Percentiles rank a stretch among this genome's conserved stretches.
phyloP scores from a whole-genome alignment of 2,888 invertebrate species.

The Branchipolynoe longqiensis region DNA sequence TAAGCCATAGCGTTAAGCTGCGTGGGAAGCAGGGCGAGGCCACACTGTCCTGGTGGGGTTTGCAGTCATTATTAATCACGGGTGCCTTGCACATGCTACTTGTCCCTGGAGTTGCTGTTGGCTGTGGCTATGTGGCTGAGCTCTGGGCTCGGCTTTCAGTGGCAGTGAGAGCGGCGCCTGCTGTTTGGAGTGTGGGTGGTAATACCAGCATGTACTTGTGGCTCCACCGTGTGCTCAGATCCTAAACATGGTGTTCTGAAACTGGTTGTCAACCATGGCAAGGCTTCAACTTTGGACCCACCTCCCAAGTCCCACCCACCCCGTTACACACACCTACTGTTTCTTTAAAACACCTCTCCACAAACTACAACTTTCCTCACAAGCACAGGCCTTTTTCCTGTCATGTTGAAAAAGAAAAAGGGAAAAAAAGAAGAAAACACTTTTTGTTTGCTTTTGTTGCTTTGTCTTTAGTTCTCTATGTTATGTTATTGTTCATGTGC shows the following conservation, averaged over 20 bases:
- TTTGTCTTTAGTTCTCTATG: neutral
- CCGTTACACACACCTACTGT: conserved; percentile 41
- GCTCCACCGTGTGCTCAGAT: conserved; percentile 45
- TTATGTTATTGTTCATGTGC: conserved; percentile 7
- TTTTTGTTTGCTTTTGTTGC: conserved; percentile 41
- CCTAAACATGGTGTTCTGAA: conserved; percentile 27
- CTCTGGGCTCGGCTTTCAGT: conserved; percentile 46
- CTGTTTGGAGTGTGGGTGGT: conserved; percentile 56
- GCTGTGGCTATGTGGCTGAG: conserved; percentile 51
- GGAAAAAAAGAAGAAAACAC: neutral
- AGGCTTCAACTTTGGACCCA: conserved; percentile 56
- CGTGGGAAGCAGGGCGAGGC: conserved; percentile 1
- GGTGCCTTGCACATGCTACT: conserved; percentile 17
- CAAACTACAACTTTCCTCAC: conserved; percentile 35
- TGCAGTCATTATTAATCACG: too few relatives aligned
- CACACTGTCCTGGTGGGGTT: too few relatives aligned
- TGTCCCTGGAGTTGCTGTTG: conserved; percentile 39
- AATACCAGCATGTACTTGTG: conserved; percentile 53
- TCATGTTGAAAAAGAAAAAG: too few relatives aligned
- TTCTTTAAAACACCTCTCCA: conserved; percentile 33
- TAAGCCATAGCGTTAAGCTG: neutral
- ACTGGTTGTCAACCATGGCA: conserved; percentile 34
- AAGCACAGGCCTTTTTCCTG: conserved; percentile 18
- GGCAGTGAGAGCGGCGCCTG: conserved; percentile 30
- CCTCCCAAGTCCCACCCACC: conserved; percentile 47